Evolutionary conservation across 2,888 invertebrate species (phyloP), one percentile per base, ranked within the genome.

Genomic region (Cepaea hortensis): DNA sequence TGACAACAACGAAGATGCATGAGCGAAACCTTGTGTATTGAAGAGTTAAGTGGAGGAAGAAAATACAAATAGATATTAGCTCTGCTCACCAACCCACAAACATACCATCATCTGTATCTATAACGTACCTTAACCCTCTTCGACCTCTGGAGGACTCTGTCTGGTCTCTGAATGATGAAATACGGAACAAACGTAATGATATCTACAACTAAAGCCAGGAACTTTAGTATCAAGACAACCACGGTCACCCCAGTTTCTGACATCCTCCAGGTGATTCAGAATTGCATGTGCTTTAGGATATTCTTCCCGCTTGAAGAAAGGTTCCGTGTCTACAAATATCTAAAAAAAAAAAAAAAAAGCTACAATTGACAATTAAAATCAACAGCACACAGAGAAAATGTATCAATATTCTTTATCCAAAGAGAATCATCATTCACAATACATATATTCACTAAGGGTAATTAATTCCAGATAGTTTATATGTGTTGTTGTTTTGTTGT

Each of bases 111-210:
- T 1, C 35, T 35, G 55, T 9, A 55, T 77, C 62, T 3, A 11
- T 18, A 4, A 76, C 90, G 83, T 88, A 94, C 94, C 92, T 93
- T 94, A 20, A 92, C 84, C 77, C 93, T 90, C 9, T 85, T 89
- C 7, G 93, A 92, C 13, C 87, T 88, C 77, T 90, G 88, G 50
- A 92, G 89, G 50, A 90, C 91, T 65, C 89, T 87, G 70, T 91
- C 90, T 9, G 94, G 93, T 93, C 96, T 96, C 95, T 98, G 98
- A 90, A 97, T 95, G 89, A 98, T 95, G 92, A 97, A 96, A 95
- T 98, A 98, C 61, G 98, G 96, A 88, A 98, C 97, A 95, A 97
- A 97, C 88, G 98, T 97, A 93, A 98, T 95, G 93, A 98, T 96
- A 95, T 98, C 98, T 95, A 97, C 98, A 90, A 98, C 96, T 94